phyloP scores from a whole-genome alignment of 2,888 invertebrate genomes.

The Clostera curtula region DNA sequence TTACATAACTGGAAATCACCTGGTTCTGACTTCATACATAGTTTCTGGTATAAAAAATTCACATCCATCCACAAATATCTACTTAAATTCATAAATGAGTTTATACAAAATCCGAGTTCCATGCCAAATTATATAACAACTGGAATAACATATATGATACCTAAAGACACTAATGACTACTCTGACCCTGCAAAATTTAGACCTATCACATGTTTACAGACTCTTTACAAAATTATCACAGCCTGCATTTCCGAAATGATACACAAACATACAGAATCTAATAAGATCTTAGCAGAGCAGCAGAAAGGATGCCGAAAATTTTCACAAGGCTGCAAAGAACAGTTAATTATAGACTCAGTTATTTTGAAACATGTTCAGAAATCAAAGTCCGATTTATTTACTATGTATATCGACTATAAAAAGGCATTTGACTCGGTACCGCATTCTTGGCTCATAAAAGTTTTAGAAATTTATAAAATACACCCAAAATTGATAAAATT shows the following conservation, averaged over 20 bases:
- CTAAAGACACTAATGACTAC: no score
- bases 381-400: constrained; percentile 3
- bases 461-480: constrained; percentile 9
- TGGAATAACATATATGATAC: constrained; percentile 5
- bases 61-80: constrained; percentile 2
- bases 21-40: no score
- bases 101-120: constrained; percentile 1
- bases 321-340: constrained; percentile 9
- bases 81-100: constrained; percentile 2
- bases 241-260: constrained; percentile 2
- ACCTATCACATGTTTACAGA: constrained; percentile 3
- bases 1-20: constrained; percentile 7
- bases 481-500: constrained; percentile 7
- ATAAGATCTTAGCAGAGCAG: no score
- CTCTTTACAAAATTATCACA: constrained; percentile 3
- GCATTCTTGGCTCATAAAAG: constrained; percentile 7
- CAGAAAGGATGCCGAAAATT: no score
- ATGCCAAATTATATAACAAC: constrained; percentile 2
- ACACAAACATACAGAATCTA: no score
- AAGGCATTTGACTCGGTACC: no score
- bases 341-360: constrained; percentile 7
- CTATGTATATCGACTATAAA: constrained; percentile 7
- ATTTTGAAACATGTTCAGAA: constrained; percentile 2
- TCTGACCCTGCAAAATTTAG: constrained; percentile 5
- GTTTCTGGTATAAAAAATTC: constrained; percentile 5